Conservation (phyloP, 2,797 vertebrate genomes). For the Sciaenops ocellatus region DNA sequence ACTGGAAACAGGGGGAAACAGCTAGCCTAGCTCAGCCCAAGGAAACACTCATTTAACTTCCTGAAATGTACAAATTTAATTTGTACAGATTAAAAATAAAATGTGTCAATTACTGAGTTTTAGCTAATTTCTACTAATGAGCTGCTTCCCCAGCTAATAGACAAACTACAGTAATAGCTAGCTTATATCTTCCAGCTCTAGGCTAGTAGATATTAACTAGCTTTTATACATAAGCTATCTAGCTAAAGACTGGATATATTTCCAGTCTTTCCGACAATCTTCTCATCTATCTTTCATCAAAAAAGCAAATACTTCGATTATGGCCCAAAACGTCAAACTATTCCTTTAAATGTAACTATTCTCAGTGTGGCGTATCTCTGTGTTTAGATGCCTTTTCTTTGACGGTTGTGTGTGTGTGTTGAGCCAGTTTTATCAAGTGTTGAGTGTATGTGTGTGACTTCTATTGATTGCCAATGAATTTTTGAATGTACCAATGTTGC, state of each 20-base stretch:
- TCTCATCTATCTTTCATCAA: not conserved
- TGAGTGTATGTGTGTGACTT: conserved; percentile 59
- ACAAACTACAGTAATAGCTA: not conserved
- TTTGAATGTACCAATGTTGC: conserved; percentile 85
- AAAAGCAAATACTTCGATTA: not conserved
- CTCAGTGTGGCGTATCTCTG: conserved; percentile 43
- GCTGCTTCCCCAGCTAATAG: too few species aligned
- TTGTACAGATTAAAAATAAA: not conserved
- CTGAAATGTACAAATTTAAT: too few species aligned
- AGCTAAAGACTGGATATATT: not conserved
- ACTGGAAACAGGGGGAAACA: conserved; percentile 2
- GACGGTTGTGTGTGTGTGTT: conserved; percentile 56
- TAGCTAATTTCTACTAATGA: not conserved
- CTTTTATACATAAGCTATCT: too few species aligned
- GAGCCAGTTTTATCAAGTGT: conserved; percentile 60
- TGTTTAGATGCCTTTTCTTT: conserved; percentile 57
- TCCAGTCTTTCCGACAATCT: not conserved
- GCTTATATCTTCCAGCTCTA: not conserved
- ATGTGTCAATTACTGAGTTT: not conserved
- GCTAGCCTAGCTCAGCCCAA: not conserved
- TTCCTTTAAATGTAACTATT: conserved; percentile 45
- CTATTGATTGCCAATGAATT: conserved; percentile 67
- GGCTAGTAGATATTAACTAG: too few species aligned
- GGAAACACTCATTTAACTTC: conserved; percentile 2
- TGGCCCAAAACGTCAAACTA: conserved; percentile 41